Percentiles rank a stretch among this genome's conserved stretches.
These are phyloP conservation scores for Aurelia sp. DNA, from an alignment of 30 jellyfish, hydroid and myxozoan genomes.

Conservation along the genomic window DNA sequence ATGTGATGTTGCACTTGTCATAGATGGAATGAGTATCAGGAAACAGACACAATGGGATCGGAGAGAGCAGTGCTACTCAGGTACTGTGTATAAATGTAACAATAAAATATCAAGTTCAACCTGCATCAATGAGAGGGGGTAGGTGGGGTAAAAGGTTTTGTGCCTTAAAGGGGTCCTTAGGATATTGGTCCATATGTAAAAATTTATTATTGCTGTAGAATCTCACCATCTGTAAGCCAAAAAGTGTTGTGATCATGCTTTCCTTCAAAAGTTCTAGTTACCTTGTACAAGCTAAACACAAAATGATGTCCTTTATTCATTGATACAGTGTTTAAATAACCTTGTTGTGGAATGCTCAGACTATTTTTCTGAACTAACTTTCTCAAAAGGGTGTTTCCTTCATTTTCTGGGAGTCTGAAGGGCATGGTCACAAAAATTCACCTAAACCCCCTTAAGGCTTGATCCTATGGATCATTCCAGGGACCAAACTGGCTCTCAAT, in stretches of 20 bases:
- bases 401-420: too few species aligned
- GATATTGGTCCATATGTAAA: neutral
- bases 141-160: constrained; percentile 14
- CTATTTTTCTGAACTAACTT: neutral
- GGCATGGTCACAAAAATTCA: too few species aligned
- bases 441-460: too few species aligned
- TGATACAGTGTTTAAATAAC: constrained; percentile 2
- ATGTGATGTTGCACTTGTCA: constrained; percentile 22
- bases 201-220: constrained; percentile 15
- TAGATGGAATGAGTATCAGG: constrained; percentile 32
- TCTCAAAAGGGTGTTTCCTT: too few species aligned
- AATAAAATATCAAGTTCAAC: too few species aligned
- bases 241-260: neutral
- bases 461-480: too few species aligned
- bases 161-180: constrained; percentile 15
- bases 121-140: neutral
- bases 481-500: too few species aligned
- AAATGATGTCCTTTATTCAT: neutral
- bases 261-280: constrained; percentile 6
- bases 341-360: constrained; percentile 8
- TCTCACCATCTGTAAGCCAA: neutral
- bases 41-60: constrained; percentile 18
- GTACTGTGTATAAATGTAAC: too few species aligned
- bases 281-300: neutral
- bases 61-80: neutral